Evolutionary conservation across 2,888 invertebrate genomes (phyloP).

Genomic region (Bimastos eiseni): DNA sequence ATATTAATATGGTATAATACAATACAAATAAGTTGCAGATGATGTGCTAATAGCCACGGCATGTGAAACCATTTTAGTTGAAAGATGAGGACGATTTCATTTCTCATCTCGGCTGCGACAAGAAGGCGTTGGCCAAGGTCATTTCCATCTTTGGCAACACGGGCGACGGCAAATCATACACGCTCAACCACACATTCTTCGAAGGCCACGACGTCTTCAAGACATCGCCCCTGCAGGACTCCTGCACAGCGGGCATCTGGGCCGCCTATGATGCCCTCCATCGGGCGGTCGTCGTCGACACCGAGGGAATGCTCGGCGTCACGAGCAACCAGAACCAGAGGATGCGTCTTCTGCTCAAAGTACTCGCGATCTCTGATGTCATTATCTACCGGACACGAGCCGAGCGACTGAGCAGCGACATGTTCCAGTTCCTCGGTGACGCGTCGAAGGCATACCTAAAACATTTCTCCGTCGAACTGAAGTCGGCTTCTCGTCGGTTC

Average conservation of each 20-base stretch:
- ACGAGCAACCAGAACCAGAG: slow-evolving; percentile 70
- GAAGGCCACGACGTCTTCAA: slow-evolving; percentile 70
- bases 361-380: slow-evolving; percentile 80
- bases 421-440: slow-evolving; percentile 75
- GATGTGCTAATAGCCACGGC: neutral
- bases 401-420: slow-evolving; percentile 75
- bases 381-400: slow-evolving; percentile 77
- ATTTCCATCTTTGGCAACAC: slow-evolving; percentile 83
- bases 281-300: slow-evolving; percentile 75
- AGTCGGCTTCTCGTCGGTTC: slow-evolving; percentile 58
- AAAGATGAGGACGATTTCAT: slow-evolving; percentile 57
- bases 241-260: slow-evolving; percentile 79
- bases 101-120: slow-evolving; percentile 56
- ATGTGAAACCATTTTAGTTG: slow-evolving; percentile 50
- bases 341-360: slow-evolving; percentile 74
- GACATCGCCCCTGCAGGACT: slow-evolving; percentile 72
- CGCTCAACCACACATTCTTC: slow-evolving; percentile 76
- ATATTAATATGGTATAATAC: too few species aligned
- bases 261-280: slow-evolving; percentile 72
- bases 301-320: slow-evolving; percentile 75
- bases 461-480: slow-evolving; percentile 69
- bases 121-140: slow-evolving; percentile 68
- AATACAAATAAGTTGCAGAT: too few species aligned
- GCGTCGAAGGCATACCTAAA: slow-evolving; percentile 76
- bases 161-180: slow-evolving; percentile 81